Base-by-base conservation (phyloP, 2,113 vertebrate genomes). In the Caranx melampygus region DNA sequence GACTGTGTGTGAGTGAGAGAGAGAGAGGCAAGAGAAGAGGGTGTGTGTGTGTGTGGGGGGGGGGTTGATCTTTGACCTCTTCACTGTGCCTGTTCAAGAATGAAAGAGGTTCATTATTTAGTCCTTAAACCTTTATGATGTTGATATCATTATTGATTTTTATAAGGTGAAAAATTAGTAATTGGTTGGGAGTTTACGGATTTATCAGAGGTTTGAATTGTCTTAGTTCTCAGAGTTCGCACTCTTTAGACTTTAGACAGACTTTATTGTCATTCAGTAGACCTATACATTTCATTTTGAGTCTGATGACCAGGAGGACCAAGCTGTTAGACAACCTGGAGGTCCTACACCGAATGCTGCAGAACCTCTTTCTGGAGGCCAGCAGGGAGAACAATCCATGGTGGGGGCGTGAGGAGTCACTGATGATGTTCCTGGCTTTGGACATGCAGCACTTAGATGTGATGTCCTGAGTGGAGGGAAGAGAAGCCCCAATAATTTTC, bases 21-120 rank as follows among this genome's bases (percentile, higher is more conserved):
- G 26, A 26, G 26, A 26, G 26, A 26, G 26, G 26, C 26, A 26
- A 26, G 26, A 26, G 60, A 66, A 60, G 42, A 72, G 47, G n/a
- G 42, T 61, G 60, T 71, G 68, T 71, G 49, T 18, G 69, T 42
- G 42, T 64, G 63, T 59, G 18, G 44, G 20, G 7, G 6, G 8
- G 20, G 1, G 12, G 55, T 15, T 42, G 72, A 89, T 78, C 81
- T 85, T 85, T 88, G 79, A 82, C 78, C 75, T 73, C 21, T 11
- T 68, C 6, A 2, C 18, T 72, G 11, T 61, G 1, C 40, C 14
- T 33, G 15, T 47, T 37, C n/a, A 47, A 65, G 61, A 58, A 47
- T 10, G 40, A 42, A 8, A 10, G 40, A 10, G 11, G 11, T 42
- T 42, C 11, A 10, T 42, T 42, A 8, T 42, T 10, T 7, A 42